Evolutionary conservation across 2,113 vertebrate species (phyloP), one percentile per base, ranked within the genome.

Genomic region (Labeo catla): DNA sequence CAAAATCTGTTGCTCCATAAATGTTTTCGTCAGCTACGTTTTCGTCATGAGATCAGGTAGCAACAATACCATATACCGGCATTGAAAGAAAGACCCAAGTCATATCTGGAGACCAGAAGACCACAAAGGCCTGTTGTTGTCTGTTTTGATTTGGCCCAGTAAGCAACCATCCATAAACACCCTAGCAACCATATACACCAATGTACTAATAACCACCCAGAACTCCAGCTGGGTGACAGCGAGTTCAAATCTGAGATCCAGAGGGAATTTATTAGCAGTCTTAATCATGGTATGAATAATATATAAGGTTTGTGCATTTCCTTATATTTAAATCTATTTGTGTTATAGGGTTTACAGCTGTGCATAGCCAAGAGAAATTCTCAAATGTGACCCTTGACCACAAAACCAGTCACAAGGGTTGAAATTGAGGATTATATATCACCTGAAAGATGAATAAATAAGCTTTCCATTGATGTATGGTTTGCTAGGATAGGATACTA

Each of bases 221-320:
- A 34, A 47, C 57, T 47, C 21, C 78, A 47, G 21, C 9, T 28
- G 74, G n/a, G 49, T 34, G 49, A 13, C 49, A 52, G 47, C 6
- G 47, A 76, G 36, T 45, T 43, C 8, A 84, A 39, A 23, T 78
- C 34, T 82, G 52, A 65, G 28, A 87, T 89, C 47, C 78, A 43
- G n/a, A n/a, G 45, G 50, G 77, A 74, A 86, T 65, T 70, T 76
- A 81, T 23, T 84, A 86, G 52, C 86, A 39, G 57, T 87, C 66
- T 47, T 19, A 86, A 87, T 11, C 66, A 90, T 63, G 49, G 66
- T 83, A 72, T 63, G 21, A 85, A 85, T 91, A 87, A 90, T 50
- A 77, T 57, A 77, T 12, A 87, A 87, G 84, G 68, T 68, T 80
- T 82, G 65, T 11, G 45, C 74, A 50, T 80, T 47, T 81, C 45